Base-by-base conservation (phyloP, 2,797 vertebrate species). In the Tadarida brasiliensis region DNA sequence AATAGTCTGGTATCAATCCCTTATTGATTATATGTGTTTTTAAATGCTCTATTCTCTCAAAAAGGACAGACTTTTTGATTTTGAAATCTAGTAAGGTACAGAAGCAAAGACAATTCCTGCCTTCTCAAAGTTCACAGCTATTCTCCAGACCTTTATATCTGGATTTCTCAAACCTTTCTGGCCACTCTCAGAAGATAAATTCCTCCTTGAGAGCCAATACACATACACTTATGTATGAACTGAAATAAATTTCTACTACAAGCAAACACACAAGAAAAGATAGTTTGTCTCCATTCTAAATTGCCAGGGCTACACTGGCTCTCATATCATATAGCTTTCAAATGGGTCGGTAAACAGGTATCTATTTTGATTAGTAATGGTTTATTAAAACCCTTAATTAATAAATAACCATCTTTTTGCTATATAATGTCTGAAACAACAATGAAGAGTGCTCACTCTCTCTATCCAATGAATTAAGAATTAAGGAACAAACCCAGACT, bases 161-260 rank as follows among this genome's bases (percentile, higher is more conserved):
- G 9, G 68, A 56, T 88, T 94, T 85, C 67, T 92, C 82, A 92
- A 88, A 91, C 0, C 16, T 78, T 90, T 84, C 44, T n/a, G 51
- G 54, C 16, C n/a, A 47, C 49, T 94, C 67, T 82, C 2, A 59
- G 15, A 90, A 39, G 71, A 17, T 54, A 26, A 78, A 88, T 83
- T 92, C 33, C 68, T 92, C 61, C 44, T 14, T 63, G 44, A 54
- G 33, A 67, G 68, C 28, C 94, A 91, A 89, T 19, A 94, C 7
- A 61, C 11, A 91, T 3, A 59, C 0, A 93, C 49, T 71, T 51
- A 91, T 1, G 70, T 49, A 61, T 6, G 83, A 74, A 93, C 24
- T 94, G 54, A 94, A 77, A 30, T 93, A 56, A 86, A 22, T 44
- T 87, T 92, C 67, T 80, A 70, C 84, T 22, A 90, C 67, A 92